Conservation (phyloP, 2,888 invertebrate genomes). For the Xestobium rufovillosum region DNA sequence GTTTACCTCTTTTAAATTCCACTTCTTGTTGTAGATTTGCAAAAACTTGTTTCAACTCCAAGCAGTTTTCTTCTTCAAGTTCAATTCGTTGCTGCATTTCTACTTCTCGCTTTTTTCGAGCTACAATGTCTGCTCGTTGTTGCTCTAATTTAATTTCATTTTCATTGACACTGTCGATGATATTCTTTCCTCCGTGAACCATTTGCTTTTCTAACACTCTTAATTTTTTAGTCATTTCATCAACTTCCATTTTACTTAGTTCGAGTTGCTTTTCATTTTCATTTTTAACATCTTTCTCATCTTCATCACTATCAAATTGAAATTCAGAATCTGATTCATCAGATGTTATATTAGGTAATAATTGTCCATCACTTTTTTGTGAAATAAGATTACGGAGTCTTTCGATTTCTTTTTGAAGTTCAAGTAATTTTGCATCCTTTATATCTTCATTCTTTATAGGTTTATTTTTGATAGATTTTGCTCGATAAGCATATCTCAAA, state of each 20-base stretch:
- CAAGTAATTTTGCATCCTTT: slow-evolving; percentile 88
- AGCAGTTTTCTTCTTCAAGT: slow-evolving; percentile 85
- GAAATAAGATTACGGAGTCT: slow-evolving; percentile 45
- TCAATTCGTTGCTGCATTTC: slow-evolving; percentile 94
- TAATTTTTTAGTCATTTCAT: slow-evolving; percentile 71
- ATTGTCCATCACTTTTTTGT: slow-evolving; percentile 12
- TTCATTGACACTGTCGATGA: slow-evolving; percentile 91
- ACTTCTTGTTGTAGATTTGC: slow-evolving; percentile 92
- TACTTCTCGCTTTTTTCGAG: slow-evolving; percentile 70
- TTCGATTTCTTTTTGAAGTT: slow-evolving; percentile 92
- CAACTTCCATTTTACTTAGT: slow-evolving; percentile 55
- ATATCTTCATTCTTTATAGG: slow-evolving; percentile 99
- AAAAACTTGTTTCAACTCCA: slow-evolving; percentile 86
- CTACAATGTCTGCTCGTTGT: slow-evolving; percentile 78
- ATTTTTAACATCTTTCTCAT: slow-evolving; percentile 28
- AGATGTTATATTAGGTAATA: background rate
- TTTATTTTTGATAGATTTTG: slow-evolving; percentile 98
- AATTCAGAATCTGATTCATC: slow-evolving; percentile 61
- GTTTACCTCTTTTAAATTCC: slow-evolving; percentile 88
- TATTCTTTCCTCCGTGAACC: slow-evolving; percentile 88
- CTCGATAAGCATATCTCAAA: slow-evolving; percentile 91
- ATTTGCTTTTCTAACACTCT: slow-evolving; percentile 87
- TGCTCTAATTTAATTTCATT: slow-evolving; percentile 86
- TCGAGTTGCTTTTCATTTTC: slow-evolving; percentile 43
- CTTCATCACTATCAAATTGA: slow-evolving; percentile 36